These are phyloP conservation scores for Hydrophis major DNA, from an alignment of 2,797 vertebrate genomes.

Conservation along the genomic window DNA sequence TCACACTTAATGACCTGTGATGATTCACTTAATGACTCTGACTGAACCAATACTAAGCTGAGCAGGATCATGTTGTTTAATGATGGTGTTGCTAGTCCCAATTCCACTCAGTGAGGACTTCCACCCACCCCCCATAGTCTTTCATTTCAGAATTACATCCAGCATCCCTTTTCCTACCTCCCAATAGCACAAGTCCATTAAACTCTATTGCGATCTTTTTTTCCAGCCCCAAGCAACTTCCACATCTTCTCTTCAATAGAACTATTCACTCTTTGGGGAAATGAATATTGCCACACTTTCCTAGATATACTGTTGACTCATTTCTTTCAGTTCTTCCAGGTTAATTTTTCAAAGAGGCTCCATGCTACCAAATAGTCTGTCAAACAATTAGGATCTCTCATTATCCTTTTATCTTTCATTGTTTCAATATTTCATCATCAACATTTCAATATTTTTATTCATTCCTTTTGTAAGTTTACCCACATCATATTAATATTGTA, in stretches of 20 bases:
- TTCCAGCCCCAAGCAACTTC: background rate
- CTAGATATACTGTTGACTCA: background rate
- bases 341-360: background rate
- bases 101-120: background rate
- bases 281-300: background rate
- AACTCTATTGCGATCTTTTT: background rate
- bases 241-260: background rate
- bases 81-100: background rate
- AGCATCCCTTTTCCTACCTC: background rate
- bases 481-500: background rate
- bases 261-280: background rate
- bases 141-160: background rate
- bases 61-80: background rate
- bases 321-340: background rate
- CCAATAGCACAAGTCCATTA: background rate
- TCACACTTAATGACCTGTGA: background rate
- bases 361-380: background rate
- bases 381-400: background rate
- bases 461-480: background rate
- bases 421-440: background rate
- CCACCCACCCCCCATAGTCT: background rate
- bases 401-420: background rate
- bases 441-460: background rate
- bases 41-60: background rate
- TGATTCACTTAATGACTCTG: background rate